Conservation (phyloP, 2,797 vertebrate genomes). For the Spondyliosoma cantharus region DNA sequence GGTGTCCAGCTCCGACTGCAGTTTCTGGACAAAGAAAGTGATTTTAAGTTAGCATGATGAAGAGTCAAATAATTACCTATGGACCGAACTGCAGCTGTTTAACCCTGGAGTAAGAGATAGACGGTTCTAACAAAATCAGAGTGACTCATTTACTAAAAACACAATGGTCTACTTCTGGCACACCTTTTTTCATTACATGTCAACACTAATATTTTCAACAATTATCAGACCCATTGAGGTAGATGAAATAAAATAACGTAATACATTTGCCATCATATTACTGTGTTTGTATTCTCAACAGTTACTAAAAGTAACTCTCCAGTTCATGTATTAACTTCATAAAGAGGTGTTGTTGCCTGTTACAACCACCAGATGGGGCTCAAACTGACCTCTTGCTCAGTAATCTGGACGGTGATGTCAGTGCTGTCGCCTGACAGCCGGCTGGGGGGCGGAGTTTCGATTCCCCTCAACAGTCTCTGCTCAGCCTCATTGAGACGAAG, state of each 20-base stretch:
- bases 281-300: neutral
- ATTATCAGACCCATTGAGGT: neutral
- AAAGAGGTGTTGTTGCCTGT: neutral
- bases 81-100: neutral
- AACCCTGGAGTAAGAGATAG: neutral
- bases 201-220: neutral
- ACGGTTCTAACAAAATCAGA: neutral
- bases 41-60: neutral
- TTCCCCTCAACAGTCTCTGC: constrained; percentile 85
- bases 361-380: constrained; percentile 66
- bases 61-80: neutral
- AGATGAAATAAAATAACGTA: neutral
- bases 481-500: constrained; percentile 90
- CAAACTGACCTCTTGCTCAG: constrained; percentile 92
- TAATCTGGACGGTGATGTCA: constrained; percentile 85
- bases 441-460: constrained; percentile 84
- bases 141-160: neutral
- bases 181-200: neutral
- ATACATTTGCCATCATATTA: neutral
- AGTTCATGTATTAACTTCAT: neutral
- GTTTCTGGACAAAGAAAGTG: constrained; percentile 73
- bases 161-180: neutral
- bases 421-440: constrained; percentile 76
- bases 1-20: constrained; percentile 86
- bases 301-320: neutral